These are phyloP conservation scores for Sprattus sprattus DNA, from an alignment of 2,113 vertebrate genomes.

Conservation along the genomic window DNA sequence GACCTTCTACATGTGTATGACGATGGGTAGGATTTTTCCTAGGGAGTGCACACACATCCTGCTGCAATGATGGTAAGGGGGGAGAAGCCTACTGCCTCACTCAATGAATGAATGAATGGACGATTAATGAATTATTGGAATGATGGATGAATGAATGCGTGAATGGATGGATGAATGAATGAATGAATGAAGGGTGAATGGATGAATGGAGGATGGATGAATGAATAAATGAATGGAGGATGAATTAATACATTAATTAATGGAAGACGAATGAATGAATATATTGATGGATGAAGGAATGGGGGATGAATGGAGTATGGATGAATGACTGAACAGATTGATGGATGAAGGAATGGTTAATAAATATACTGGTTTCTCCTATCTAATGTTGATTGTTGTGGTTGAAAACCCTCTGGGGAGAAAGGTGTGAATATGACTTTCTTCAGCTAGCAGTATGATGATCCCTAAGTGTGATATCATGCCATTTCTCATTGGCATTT, in stretches of 20 bases:
- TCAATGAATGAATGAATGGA: not conserved
- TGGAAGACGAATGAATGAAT: not conserved
- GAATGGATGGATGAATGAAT: not conserved
- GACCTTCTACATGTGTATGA: too few relatives aligned
- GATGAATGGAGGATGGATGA: not conserved
- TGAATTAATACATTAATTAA: not conserved
- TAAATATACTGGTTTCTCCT: not conserved
- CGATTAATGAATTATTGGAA: too few relatives aligned
- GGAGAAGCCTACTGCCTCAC: too few relatives aligned
- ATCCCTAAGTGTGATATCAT: not conserved
- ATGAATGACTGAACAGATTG: not conserved
- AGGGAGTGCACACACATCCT: not conserved
- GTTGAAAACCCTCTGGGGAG: not conserved
- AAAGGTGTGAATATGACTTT: not conserved
- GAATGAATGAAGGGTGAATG: not conserved
- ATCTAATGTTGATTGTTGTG: not conserved
- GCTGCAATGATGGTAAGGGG: not conserved
- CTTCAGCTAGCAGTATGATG: not conserved
- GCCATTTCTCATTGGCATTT: not conserved
- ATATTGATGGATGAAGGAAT: not conserved
- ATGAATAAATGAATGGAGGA: not conserved
- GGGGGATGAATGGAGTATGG: not conserved
- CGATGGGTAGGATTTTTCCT: too few relatives aligned
- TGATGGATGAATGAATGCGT: too few relatives aligned
- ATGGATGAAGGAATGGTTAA: not conserved